These are phyloP conservation scores for Metridium senile DNA, from an alignment of 92 coral and sea anemone genomes.

Conservation along the genomic window DNA sequence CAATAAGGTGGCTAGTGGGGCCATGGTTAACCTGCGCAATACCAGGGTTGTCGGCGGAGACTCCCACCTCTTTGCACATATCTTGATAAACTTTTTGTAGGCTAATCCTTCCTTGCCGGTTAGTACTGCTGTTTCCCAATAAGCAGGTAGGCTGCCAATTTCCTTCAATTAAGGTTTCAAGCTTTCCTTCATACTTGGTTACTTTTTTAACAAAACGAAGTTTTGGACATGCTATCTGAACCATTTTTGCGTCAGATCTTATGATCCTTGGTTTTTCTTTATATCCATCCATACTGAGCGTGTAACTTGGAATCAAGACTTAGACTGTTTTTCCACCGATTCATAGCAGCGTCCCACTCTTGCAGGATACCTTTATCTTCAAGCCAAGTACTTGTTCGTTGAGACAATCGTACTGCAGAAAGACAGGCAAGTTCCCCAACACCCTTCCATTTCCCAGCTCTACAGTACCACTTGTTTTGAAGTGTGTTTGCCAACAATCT, in stretches of 20 bases:
- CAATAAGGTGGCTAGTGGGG: not conserved
- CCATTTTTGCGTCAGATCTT: not conserved
- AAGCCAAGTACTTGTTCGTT: not conserved
- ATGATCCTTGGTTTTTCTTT: not conserved
- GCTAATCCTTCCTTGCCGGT: not conserved
- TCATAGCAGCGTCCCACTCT: not conserved
- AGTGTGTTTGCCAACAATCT: slow-evolving; percentile 16
- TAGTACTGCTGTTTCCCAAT: not conserved
- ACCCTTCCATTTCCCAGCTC: slow-evolving; percentile 27
- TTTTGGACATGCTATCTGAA: slow-evolving; percentile 16
- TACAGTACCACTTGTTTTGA: not conserved
- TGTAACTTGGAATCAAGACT: not conserved
- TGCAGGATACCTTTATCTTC: not conserved
- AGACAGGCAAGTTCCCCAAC: slow-evolving; percentile 27
- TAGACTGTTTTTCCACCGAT: not conserved
- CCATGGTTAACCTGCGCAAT: not conserved
- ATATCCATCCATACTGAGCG: not conserved
- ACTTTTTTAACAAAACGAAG: slow-evolving; percentile 16
- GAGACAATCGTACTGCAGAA: not conserved
- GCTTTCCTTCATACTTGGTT: slow-evolving; percentile 33
- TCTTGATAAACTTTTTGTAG: not conserved
- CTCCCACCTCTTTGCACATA: not conserved
- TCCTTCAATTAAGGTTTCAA: slow-evolving; percentile 22
- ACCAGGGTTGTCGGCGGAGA: not conserved
- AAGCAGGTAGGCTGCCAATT: slow-evolving; percentile 33